phyloP scores from a whole-genome alignment of 2,113 vertebrate genomes.

The Scatophagus argus region DNA sequence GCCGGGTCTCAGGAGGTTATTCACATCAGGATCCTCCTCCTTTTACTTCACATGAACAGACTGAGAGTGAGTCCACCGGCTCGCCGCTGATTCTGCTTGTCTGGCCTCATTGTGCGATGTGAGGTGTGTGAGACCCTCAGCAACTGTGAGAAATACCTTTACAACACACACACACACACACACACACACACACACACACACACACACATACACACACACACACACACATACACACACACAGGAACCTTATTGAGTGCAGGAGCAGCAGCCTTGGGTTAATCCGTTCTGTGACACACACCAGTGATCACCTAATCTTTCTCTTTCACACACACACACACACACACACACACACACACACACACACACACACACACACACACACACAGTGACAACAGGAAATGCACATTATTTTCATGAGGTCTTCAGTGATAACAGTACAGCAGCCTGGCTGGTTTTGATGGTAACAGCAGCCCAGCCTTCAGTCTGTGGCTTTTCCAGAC shows the following conservation, averaged over 20 bases:
- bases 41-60: not conserved
- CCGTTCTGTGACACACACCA: slow-evolving; percentile 75
- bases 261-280: slow-evolving; percentile 74
- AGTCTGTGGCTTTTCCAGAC: not conserved
- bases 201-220: slow-evolving; percentile 38
- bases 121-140: slow-evolving; percentile 20
- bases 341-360: slow-evolving; percentile 29
- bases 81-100: not conserved
- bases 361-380: slow-evolving; percentile 22
- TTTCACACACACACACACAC: slow-evolving; percentile 39
- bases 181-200: slow-evolving; percentile 39
- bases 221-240: slow-evolving; percentile 36
- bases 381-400: slow-evolving; percentile 57
- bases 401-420: slow-evolving; percentile 24
- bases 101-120: slow-evolving; percentile 22
- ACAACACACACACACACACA: slow-evolving; percentile 45
- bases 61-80: not conserved
- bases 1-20: not conserved
- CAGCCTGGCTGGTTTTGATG: not conserved
- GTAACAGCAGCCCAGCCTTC: slow-evolving; percentile 12
- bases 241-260: slow-evolving; percentile 42
- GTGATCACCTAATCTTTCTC: slow-evolving; percentile 65
- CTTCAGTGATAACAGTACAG: slow-evolving; percentile 6
- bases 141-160: slow-evolving; percentile 39
- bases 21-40: not conserved